Base-by-base conservation (phyloP, 2,113 vertebrate genomes). In the Microtus pennsylvanicus region DNA sequence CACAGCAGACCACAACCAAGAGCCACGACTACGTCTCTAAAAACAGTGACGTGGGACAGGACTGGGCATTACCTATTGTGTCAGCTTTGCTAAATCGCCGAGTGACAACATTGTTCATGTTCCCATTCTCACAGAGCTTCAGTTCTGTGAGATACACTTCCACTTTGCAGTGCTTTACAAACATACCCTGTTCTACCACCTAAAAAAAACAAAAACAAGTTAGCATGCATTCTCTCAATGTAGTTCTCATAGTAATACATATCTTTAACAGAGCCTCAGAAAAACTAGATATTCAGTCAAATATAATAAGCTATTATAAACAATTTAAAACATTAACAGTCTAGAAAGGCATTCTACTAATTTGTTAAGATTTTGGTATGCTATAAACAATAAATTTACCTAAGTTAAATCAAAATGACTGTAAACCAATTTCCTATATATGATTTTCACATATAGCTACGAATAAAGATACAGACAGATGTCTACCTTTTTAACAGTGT, bases 141-240 rank as follows among this genome's bases (percentile, higher is more conserved):
- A 99, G 97, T 98, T 99, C 99, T 24, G 99, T 99, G 98, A 99
- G 99, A 98, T 99, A 99, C 26, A 99, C 99, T 98, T 99, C 99
- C 97, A 99, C 99, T 98, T 99, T 99, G 98, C 99, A 99, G 98
- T 99, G 99, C 98, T 99, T 99, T 97, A 99, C 99, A 98, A 99
- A 99, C 99, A 99, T 99, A 98, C 99, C 99, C 99, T 99, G 99
- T 98, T 99, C 99, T 97, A 99, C 99, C 88, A 99, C 99, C 99
- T 99, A 98, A 70, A 95, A 95, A 95, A 77, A 47, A 95, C 19
- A 19, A 38, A 91, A 85, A 89, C 6, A 98, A 91, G 97, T 92
- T 5, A 65, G 42, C 87, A 92, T 97, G 82, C 97, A 9, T 0
- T 96, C 30, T 90, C 94, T 85, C n/a, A 96, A 3, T 69, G 72